Percentiles rank a stretch among this genome's conserved stretches.
These are phyloP conservation scores for Bubo bubo DNA, from an alignment of 2,113 vertebrate species.

Conservation along the genomic window DNA sequence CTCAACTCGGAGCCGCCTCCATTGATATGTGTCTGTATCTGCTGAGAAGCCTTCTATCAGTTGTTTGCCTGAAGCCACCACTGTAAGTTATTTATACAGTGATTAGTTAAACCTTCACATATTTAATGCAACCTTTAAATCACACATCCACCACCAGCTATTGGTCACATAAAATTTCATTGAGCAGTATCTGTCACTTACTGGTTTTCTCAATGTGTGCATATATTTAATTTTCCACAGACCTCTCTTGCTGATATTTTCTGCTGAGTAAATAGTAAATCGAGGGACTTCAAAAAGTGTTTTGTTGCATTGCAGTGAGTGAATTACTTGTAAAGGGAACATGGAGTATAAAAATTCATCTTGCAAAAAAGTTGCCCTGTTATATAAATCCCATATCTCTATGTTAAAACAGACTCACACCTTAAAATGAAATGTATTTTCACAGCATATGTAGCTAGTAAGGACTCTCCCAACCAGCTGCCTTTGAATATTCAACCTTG, in stretches of 20 bases:
- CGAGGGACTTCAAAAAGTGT: not conserved
- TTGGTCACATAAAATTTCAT: slow-evolving; percentile 39
- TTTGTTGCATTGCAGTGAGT: not conserved
- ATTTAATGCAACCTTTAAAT: slow-evolving; percentile 50
- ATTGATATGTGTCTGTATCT: not conserved
- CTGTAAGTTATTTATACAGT: slow-evolving; percentile 42
- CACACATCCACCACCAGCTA: slow-evolving; percentile 8
- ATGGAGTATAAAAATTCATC: not conserved
- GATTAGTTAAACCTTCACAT: slow-evolving; percentile 55
- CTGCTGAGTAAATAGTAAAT: slow-evolving; percentile 47
- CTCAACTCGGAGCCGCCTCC: not conserved
- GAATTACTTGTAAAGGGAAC: slow-evolving; percentile 32
- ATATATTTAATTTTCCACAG: slow-evolving; percentile 47
- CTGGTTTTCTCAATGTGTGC: slow-evolving; percentile 17
- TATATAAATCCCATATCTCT: not conserved
- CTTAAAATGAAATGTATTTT: not conserved
- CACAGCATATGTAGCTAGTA: not conserved
- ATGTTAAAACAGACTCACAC: not conserved
- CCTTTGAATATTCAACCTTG: not conserved
- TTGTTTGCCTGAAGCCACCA: not conserved
- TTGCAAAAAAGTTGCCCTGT: not conserved
- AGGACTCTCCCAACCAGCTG: not conserved
- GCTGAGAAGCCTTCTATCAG: not conserved
- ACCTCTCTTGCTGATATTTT: not conserved
- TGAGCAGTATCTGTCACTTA: slow-evolving; percentile 37